Percentiles rank a stretch among this genome's conserved stretches.
Conservation (phyloP, 1,140 invertebrate species). For the Drosophila pruinosa region DNA sequence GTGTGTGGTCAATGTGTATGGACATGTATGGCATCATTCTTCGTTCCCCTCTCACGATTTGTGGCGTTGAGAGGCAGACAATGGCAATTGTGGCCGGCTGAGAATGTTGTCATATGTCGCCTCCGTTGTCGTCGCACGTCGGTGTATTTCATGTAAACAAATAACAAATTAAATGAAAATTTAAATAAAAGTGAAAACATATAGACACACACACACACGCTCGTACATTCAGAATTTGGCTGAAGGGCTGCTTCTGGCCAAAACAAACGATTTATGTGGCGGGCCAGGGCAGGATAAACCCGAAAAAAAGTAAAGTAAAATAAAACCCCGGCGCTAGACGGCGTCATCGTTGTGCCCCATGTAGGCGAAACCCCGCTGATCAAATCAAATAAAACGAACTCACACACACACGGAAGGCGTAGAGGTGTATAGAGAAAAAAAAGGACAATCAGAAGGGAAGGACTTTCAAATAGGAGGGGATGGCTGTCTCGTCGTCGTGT, state of each 20-base stretch:
- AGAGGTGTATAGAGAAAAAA: conserved; percentile 26
- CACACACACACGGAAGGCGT: conserved; percentile 38
- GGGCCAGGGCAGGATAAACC: conserved; percentile 66
- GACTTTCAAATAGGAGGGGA: conserved; percentile 55
- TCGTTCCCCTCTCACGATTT: background rate
- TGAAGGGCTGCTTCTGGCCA: conserved; percentile 24
- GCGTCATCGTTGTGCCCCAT: conserved; percentile 53
- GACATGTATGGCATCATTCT: conserved; percentile 4
- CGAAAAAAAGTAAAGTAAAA: conserved; percentile 39
- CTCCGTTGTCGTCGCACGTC: conserved; percentile 68
- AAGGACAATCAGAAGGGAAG: conserved; percentile 72
- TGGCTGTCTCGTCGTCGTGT: conserved; percentile 24
- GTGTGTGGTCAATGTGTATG: conserved; percentile 55
- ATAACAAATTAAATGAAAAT: conserved; percentile 82
- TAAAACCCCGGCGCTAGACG: conserved; percentile 52
- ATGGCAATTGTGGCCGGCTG: conserved; percentile 78
- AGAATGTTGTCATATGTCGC: conserved; percentile 80
- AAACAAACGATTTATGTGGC: conserved; percentile 73
- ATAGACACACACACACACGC: conserved; percentile 21
- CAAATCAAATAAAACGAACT: conserved; percentile 79
- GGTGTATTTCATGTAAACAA: conserved; percentile 79
- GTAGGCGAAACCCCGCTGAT: conserved; percentile 82
- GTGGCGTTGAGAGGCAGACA: conserved; percentile 56
- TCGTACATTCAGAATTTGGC: conserved; percentile 1
- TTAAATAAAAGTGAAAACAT: conserved; percentile 68